Evolutionary conservation across 2,888 invertebrate genomes (phyloP).

Genomic region (Neuroscelio doddi): DNA sequence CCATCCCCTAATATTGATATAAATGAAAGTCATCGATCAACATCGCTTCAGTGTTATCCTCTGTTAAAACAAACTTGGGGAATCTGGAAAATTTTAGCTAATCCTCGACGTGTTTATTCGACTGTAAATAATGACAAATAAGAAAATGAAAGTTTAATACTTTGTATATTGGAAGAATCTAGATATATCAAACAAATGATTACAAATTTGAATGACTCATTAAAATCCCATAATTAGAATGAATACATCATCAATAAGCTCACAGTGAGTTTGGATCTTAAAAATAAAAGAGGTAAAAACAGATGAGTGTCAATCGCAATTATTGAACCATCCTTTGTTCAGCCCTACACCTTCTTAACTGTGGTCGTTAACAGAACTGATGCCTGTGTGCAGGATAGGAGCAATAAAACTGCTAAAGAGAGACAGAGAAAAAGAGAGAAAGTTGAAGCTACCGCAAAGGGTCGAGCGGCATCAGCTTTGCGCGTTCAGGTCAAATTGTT

Average conservation of each 20-base stretch:
- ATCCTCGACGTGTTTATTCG: background rate
- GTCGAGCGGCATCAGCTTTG: slow-evolving; percentile 34
- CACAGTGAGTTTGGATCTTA: slow-evolving; percentile 19
- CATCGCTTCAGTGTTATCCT: background rate
- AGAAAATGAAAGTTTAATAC: no score
- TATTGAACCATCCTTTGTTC: slow-evolving; percentile 42
- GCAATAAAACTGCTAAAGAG: slow-evolving; percentile 26
- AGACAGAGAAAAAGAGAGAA: slow-evolving; percentile 16
- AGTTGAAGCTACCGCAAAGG: slow-evolving; percentile 36
- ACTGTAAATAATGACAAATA: no score
- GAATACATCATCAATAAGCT: slow-evolving; percentile 8
- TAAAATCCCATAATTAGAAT: no score
- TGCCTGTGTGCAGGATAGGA: slow-evolving; percentile 28
- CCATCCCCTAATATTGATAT: no score
- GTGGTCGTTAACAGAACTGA: slow-evolving; percentile 33
- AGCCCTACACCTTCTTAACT: slow-evolving; percentile 38
- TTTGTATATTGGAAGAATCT: no score
- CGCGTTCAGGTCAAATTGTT: slow-evolving; percentile 43
- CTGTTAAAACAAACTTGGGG: background rate
- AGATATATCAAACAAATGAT: no score
- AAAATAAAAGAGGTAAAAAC: slow-evolving; percentile 31
- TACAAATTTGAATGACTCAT: no score
- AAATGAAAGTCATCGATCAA: background rate
- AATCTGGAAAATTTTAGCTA: background rate
- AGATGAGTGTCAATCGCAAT: slow-evolving; percentile 44